These are phyloP conservation scores for Ctena decussata DNA, from an alignment of 2,888 invertebrate species.

Conservation along the genomic window DNA sequence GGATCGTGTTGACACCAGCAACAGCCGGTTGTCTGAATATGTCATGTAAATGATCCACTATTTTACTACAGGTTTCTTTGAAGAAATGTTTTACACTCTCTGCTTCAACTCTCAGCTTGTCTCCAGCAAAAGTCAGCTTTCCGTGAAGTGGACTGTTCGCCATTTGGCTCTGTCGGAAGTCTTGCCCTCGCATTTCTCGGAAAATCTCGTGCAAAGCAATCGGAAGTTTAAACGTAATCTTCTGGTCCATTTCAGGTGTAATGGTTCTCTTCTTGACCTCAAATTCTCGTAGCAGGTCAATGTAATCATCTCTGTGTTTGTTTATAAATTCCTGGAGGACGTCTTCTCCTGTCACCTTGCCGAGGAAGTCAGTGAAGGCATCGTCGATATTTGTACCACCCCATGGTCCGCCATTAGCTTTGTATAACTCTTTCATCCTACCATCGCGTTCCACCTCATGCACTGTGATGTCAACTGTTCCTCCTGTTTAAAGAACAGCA, in stretches of 20 bases:
- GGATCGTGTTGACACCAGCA: constrained; percentile 38
- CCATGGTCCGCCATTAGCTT: constrained; percentile 52
- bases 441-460: constrained; percentile 41
- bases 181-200: neutral
- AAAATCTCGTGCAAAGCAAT: constrained; percentile 25
- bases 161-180: neutral
- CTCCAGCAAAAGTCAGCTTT: constrained; percentile 20
- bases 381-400: constrained; percentile 54
- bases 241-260: constrained; percentile 23
- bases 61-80: constrained; percentile 39
- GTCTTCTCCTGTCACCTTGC: constrained; percentile 42
- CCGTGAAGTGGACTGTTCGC: neutral
- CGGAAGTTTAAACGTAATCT: constrained; percentile 32
- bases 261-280: constrained; percentile 53
- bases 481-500: constrained; percentile 34
- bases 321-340: constrained; percentile 28
- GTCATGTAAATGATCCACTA: constrained; percentile 47
- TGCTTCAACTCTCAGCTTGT: constrained; percentile 60
- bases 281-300: constrained; percentile 39
- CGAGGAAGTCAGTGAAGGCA: constrained; percentile 43
- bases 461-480: constrained; percentile 55
- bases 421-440: constrained; percentile 39
- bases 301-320: constrained; percentile 36
- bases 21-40: constrained; percentile 51
- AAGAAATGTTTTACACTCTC: constrained; percentile 54